Base-by-base conservation (phyloP, 2,888 invertebrate species). In the Caradrina kadenii region DNA sequence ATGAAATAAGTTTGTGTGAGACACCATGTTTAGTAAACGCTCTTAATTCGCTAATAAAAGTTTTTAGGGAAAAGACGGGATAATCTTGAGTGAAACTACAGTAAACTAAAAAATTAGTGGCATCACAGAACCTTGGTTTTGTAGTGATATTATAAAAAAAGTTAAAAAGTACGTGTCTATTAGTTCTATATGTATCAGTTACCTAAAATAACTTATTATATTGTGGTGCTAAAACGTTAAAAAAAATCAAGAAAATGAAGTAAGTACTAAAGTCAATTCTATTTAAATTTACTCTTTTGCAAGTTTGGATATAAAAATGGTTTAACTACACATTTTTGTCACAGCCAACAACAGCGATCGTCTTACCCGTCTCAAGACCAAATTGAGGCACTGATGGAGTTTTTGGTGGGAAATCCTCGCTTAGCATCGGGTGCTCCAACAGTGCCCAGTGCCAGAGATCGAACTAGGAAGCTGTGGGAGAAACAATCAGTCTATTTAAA, bases 391-490 rank as follows among this genome's bases (percentile, higher is more conserved):
- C 42, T 63, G 15, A 42, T 63, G 22, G 4, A 26, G 21, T 63
- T 52, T 35, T 63, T 63, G 42, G 13, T 35, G 42, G 19, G 42
- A 17, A n/a, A 63, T 15, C 63, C 63, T 2, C 52, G 63, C 11
- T 21, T 63, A 8, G 63, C 53, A 11, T 42, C n/a, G n/a, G 62
- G 62, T 3, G 52, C 6, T 10, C 53, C 63, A 8, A 63, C n/a
- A 26, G 19, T 17, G 13, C 15, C 53, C n/a, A 63, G 63, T 26
- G 63, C 35, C n/a, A 22, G 53, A 15, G 42, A 50, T 42, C 19
- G 26, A 26, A 42, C 53, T 54, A 63, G 63, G n/a, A 53, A 42
- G n/a, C 15, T 53, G 53, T 63, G 63, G 63, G 63, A 63, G n/a
- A 53, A 54, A 22, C 39, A 53, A n/a, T 42, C 63, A 3, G 1